phyloP scores from a whole-genome alignment of 1,140 invertebrate genomes.

The Physella acuta region DNA sequence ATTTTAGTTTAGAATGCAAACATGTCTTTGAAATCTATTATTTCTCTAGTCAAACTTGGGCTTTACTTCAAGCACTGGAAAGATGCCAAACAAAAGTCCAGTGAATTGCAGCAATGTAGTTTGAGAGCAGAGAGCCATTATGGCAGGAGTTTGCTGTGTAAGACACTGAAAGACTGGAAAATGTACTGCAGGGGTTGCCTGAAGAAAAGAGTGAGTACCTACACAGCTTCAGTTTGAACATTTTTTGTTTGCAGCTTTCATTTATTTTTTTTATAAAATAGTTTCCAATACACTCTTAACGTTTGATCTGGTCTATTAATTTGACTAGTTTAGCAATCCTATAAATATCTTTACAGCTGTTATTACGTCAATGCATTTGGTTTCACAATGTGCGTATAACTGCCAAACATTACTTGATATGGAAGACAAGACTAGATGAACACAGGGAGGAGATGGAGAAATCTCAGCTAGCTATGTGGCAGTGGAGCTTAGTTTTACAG shows the following conservation, averaged over 20 bases:
- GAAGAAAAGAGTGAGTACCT: slow-evolving; percentile 16
- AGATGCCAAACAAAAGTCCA: background rate
- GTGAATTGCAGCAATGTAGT: background rate
- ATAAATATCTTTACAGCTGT: slow-evolving; percentile 31
- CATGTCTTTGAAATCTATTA: background rate
- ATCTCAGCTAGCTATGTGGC: slow-evolving; percentile 44
- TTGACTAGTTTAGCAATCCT: background rate
- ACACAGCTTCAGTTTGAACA: background rate
- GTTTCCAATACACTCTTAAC: background rate
- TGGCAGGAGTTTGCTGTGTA: background rate
- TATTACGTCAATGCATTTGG: slow-evolving; percentile 37
- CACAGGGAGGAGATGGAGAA: slow-evolving; percentile 34
- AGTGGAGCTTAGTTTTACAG: slow-evolving; percentile 49
- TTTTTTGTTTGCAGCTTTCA: background rate
- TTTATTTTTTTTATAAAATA: background rate
- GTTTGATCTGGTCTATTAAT: background rate
- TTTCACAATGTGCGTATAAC: slow-evolving; percentile 37
- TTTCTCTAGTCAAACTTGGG: slow-evolving; percentile 11
- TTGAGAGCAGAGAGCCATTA: background rate
- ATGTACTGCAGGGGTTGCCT: background rate
- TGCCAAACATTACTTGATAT: slow-evolving; percentile 32
- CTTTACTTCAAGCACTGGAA: slow-evolving; percentile 11
- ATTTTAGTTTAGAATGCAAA: too few relatives aligned
- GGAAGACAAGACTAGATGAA: slow-evolving; percentile 31
- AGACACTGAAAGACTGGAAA: slow-evolving; percentile 7